A percentile compares a stretch with the other conserved stretches of the same genome.
These are phyloP conservation scores for Drosophila infuscata DNA, from an alignment of 2,888 invertebrate genomes.

Conservation along the genomic window DNA sequence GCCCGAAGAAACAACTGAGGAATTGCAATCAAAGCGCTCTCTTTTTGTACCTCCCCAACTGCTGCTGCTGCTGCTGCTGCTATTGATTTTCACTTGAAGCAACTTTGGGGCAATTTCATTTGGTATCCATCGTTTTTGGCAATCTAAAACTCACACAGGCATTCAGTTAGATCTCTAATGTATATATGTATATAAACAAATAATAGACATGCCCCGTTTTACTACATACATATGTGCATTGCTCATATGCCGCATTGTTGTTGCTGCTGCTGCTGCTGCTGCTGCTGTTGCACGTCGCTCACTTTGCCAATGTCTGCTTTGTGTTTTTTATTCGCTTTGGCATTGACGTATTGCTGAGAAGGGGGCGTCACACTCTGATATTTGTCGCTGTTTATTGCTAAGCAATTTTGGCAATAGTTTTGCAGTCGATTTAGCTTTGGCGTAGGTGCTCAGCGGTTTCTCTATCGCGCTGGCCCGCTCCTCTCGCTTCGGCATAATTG, in stretches of 20 bases:
- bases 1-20: constrained; percentile 55
- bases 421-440: constrained; percentile 39
- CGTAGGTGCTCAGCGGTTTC: constrained; percentile 57
- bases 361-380: constrained; percentile 77
- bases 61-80: constrained; percentile 9
- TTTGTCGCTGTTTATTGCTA: constrained; percentile 71
- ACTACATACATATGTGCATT: constrained; percentile 23
- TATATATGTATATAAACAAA: constrained; percentile 5
- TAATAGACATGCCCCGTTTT: constrained; percentile 63
- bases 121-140: constrained; percentile 46
- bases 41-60: constrained; percentile 14
- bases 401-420: constrained; percentile 56
- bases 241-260: constrained; percentile 26
- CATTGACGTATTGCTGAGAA: constrained; percentile 60
- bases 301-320: constrained; percentile 55
- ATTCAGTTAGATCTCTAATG: constrained; percentile 27
- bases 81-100: constrained; percentile 63
- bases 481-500: constrained; percentile 54
- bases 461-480: constrained; percentile 12
- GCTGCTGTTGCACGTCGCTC: constrained; percentile 54
- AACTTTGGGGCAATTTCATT: constrained; percentile 46
- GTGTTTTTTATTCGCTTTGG: constrained; percentile 53
- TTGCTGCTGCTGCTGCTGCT: constrained; percentile 8
- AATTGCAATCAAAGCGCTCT: constrained; percentile 62
- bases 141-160: constrained; percentile 29